A percentile compares a stretch with the other conserved stretches of the same genome.
phyloP scores from a whole-genome alignment of 1,140 invertebrate species.

The Calephelis virginiensis region DNA sequence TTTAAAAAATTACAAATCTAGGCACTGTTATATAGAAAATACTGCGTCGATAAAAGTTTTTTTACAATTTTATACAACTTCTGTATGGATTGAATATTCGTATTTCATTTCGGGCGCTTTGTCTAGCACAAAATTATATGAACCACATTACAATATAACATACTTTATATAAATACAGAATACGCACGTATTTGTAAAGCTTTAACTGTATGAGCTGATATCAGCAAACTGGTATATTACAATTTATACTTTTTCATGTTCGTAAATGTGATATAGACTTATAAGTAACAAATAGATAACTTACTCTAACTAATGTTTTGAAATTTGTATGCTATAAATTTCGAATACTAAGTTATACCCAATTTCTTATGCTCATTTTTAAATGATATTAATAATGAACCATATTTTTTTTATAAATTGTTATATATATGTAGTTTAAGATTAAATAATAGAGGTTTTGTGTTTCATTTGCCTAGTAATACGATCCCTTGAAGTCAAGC shows the following conservation, averaged over 20 bases:
- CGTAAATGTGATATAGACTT: no score
- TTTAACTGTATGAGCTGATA: constrained; percentile 20
- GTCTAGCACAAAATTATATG: constrained; percentile 46
- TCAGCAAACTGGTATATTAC: constrained; percentile 29
- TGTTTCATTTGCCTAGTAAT: no score
- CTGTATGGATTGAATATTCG: neutral
- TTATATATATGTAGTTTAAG: no score
- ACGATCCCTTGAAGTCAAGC: no score
- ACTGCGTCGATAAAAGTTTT: constrained; percentile 51
- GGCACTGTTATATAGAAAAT: constrained; percentile 63
- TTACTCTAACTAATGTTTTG: no score
- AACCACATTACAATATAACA: constrained; percentile 51
- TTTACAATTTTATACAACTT: constrained; percentile 4
- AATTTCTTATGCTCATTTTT: no score
- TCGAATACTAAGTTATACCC: no score
- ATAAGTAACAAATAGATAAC: no score
- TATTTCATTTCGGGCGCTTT: constrained; percentile 38
- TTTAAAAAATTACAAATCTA: constrained; percentile 68
- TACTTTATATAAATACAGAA: constrained; percentile 60
- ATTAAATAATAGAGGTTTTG: no score
- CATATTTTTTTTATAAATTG: no score
- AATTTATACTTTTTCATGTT: neutral
- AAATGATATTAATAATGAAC: no score
- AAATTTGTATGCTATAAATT: no score
- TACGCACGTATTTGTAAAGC: constrained; percentile 33